phyloP scores from a whole-genome alignment of 2,888 invertebrate genomes.

The Epistrophe grossulariae region DNA sequence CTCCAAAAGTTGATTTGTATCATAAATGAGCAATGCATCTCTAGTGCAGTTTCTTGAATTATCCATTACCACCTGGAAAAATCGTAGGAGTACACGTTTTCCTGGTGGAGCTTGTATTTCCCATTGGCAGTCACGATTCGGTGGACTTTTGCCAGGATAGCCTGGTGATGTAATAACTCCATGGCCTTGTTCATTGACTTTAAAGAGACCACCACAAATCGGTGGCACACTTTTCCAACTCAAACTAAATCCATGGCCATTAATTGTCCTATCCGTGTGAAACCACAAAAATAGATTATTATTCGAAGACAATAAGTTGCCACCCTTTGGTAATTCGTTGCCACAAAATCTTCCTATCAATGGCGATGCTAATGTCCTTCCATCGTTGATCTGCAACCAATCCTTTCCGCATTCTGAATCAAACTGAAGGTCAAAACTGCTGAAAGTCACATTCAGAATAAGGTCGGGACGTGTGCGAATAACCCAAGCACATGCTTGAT shows the following conservation, averaged over 20 bases:
- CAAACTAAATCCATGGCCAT: conserved; percentile 88
- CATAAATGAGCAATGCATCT: conserved; percentile 78
- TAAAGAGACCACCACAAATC: conserved; percentile 88
- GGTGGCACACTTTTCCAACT: conserved; percentile 91
- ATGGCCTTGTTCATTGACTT: conserved; percentile 83
- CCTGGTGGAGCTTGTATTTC: conserved; percentile 87
- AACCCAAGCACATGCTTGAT: conserved; percentile 92
- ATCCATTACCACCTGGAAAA: conserved; percentile 85
- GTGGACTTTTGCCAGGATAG: conserved; percentile 93
- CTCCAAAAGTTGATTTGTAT: conserved; percentile 85
- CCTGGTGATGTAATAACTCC: conserved; percentile 94
- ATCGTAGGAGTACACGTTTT: conserved; percentile 91
- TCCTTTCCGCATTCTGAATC: conserved; percentile 87
- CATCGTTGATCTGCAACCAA: conserved; percentile 94
- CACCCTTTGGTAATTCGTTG: conserved; percentile 87
- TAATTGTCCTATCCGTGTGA: conserved; percentile 88
- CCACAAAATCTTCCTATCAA: conserved; percentile 93
- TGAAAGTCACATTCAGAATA: conserved; percentile 92
- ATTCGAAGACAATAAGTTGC: conserved; percentile 90
- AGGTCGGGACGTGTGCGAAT: conserved; percentile 87
- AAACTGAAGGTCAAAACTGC: conserved; percentile 87
- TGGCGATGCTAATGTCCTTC: conserved; percentile 88
- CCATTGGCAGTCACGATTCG: conserved; percentile 93
- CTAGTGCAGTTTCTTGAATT: conserved; percentile 77
- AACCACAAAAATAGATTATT: conserved; percentile 92